Conservation (phyloP, 2,113 vertebrate genomes). For the Urocolius indicus region DNA sequence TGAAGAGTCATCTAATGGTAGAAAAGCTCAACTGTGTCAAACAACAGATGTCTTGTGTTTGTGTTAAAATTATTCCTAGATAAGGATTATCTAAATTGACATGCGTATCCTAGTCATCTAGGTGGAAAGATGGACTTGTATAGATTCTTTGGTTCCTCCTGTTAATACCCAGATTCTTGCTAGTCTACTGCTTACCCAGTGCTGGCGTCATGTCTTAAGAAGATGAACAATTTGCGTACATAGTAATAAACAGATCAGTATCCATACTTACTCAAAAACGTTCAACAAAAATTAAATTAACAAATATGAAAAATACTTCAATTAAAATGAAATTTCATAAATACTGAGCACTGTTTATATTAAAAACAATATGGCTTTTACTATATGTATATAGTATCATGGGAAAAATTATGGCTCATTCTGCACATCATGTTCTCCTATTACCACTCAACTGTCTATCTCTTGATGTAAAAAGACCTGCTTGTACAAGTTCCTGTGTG, state of each 20-base stretch:
- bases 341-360: background rate
- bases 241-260: background rate
- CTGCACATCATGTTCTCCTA: background rate
- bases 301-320: background rate
- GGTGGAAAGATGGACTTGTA: background rate
- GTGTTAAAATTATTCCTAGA: background rate
- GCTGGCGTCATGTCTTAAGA: background rate
- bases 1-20: background rate
- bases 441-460: background rate
- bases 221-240: background rate
- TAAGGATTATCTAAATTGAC: background rate
- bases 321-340: background rate
- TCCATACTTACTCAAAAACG: background rate
- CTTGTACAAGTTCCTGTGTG: too few species aligned
- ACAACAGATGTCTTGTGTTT: background rate
- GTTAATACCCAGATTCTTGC: background rate
- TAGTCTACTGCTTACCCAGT: fast-evolving
- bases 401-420: background rate
- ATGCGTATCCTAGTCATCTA: background rate
- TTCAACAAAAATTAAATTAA: background rate
- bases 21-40: background rate
- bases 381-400: background rate
- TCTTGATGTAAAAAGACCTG: background rate
- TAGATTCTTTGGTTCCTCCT: background rate
- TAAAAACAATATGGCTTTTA: background rate